Evolutionary conservation across 2,888 invertebrate species (phyloP), one percentile per base, ranked within the genome.

Genomic region (Drosophila infuscata): DNA sequence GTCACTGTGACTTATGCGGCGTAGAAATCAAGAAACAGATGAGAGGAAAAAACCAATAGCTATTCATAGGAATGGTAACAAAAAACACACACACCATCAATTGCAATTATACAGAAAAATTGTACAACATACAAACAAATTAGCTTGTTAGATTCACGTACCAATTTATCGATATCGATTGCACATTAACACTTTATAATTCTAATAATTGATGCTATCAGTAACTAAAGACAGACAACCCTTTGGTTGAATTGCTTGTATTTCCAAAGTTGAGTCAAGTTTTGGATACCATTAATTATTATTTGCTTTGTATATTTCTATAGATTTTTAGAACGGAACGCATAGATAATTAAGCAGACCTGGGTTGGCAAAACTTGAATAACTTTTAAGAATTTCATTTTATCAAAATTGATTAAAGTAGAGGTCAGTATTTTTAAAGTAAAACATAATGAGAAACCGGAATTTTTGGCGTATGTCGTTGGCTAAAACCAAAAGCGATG

Each of bases 381-480:
- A 71, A 17, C 25, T 71, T 63, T 63, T 43, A 58, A 33, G 60
- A 60, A 52, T 46, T 63, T 25, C n/a, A 46, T 74, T 59, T 58
- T 57, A 53, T 70, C 43, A 67, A 68, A 25, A 75, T 83, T 83
- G 81, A 81, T 81, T 71, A 73, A 76, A 69, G 69, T 73, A 75
- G 87, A 74, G 84, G 82, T 76, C 82, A 79, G 79, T 77, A 68
- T 78, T 76, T 68, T 30, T 61, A 74, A 73, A 74, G 62, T 65
- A 53, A 76, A 86, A 68, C 77, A 79, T 83, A 84, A 88, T 84
- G 72, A 78, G 63, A 79, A 87, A 89, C 89, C 77, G 88, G 86
- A 89, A 68, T 89, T 66, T 68, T 76, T 29, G 67, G 58, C 54
- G 54, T 67, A 58, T 52, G 60, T 59, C n/a, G 54, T 58, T 36